Percentiles rank a stretch among this genome's conserved stretches.
Conservation (phyloP, 2,888 invertebrate genomes). For the Teleiodes luculella region DNA sequence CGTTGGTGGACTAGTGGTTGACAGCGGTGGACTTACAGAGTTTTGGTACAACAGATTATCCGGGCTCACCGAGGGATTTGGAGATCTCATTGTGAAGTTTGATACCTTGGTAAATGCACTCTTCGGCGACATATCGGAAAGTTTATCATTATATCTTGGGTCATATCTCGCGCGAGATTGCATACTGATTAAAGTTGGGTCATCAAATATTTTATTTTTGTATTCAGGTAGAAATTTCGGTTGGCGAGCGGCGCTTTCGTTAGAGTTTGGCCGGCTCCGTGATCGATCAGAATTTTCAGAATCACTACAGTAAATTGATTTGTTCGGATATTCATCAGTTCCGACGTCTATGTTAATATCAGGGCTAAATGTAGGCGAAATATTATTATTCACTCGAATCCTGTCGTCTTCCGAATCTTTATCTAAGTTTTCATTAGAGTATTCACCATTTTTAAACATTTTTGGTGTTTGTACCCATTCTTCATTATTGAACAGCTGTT, state of each 20-base stretch:
- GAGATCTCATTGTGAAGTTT: conserved; percentile 75
- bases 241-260: conserved; percentile 74
- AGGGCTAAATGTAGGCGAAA: conserved; percentile 70
- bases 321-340: conserved; percentile 72
- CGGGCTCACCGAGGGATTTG: conserved; percentile 86
- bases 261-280: conserved; percentile 72
- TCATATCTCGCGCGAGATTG: conserved; percentile 75
- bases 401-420: conserved; percentile 69
- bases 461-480: conserved; percentile 69
- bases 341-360: conserved; percentile 74
- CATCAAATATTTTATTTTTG: conserved; percentile 80
- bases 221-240: conserved; percentile 73
- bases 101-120: conserved; percentile 93
- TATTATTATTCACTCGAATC: conserved; percentile 63
- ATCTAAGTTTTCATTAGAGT: conserved; percentile 54
- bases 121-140: conserved; percentile 77
- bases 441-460: conserved; percentile 65
- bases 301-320: conserved; percentile 70
- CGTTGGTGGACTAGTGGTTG: conserved; percentile 78
- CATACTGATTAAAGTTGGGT: conserved; percentile 74
- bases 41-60: conserved; percentile 87
- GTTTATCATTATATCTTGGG: conserved; percentile 62
- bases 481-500: conserved; percentile 68
- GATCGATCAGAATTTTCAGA: conserved; percentile 73
- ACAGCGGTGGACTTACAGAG: conserved; percentile 85